Percentiles rank a stretch among this genome's conserved stretches.
phyloP scores from a whole-genome alignment of 2,888 invertebrate genomes.

The Anodontia alba region DNA sequence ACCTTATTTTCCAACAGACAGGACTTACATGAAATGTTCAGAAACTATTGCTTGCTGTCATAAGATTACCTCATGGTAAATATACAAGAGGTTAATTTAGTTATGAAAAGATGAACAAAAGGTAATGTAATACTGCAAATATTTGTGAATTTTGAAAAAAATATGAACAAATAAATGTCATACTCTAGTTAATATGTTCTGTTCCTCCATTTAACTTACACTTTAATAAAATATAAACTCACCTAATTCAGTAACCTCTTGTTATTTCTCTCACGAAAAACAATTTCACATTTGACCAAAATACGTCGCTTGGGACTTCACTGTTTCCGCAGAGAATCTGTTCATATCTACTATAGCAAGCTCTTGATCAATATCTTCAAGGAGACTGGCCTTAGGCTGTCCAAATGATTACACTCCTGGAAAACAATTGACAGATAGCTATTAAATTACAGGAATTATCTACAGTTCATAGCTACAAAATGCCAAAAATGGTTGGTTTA shows the following conservation, averaged over 20 bases:
- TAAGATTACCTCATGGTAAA: too few relatives aligned
- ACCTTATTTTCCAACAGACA: too few relatives aligned
- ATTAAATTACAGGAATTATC: conserved; percentile 1
- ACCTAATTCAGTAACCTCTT: not conserved
- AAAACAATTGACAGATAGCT: conserved; percentile 15
- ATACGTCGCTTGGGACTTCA: not conserved
- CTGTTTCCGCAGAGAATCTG: not conserved
- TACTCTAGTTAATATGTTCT: too few relatives aligned
- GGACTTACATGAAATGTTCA: too few relatives aligned
- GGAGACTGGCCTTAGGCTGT: conserved; percentile 6
- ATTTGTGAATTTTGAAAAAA: too few relatives aligned
- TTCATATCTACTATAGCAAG: not conserved
- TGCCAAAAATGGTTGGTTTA: not conserved
- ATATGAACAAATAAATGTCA: too few relatives aligned
- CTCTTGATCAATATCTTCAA: not conserved
- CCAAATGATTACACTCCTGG: not conserved
- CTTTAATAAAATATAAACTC: not conserved
- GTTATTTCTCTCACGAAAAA: not conserved
- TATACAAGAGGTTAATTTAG: too few relatives aligned
- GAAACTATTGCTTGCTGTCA: too few relatives aligned
- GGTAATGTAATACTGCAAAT: too few relatives aligned
- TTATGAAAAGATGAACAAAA: too few relatives aligned
- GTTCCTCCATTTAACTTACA: too few relatives aligned
- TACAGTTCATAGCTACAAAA: not conserved
- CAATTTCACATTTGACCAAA: not conserved